Evolutionary conservation across 2,113 vertebrate genomes (phyloP).

Genomic region (Sigmodon hispidus): DNA sequence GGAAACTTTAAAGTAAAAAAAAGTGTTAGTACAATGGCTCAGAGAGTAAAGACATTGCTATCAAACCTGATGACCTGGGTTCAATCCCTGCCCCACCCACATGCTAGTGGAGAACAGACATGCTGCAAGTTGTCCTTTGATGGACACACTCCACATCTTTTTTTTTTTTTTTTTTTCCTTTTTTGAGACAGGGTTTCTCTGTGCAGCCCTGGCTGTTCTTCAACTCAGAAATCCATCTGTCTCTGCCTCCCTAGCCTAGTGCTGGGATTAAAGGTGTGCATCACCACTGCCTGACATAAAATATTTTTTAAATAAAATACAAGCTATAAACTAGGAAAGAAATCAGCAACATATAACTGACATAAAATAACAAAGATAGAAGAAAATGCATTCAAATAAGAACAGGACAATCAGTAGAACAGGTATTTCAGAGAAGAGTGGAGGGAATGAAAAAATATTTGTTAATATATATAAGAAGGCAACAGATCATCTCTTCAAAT

Average conservation of each 20-base stretch:
- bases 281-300: background rate
- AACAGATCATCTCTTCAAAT: background rate
- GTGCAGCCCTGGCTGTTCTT: background rate
- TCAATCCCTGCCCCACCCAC: background rate
- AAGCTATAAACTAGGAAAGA: background rate
- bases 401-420: background rate
- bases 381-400: background rate
- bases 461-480: background rate
- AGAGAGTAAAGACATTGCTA: background rate
- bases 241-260: background rate
- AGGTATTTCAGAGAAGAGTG: background rate
- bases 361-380: slow-evolving; percentile 11
- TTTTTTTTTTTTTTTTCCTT: background rate
- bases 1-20: slow-evolving; percentile 9
- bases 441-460: background rate
- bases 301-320: background rate
- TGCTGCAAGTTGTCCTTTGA: background rate
- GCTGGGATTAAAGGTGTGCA: background rate
- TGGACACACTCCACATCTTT: too few species aligned
- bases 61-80: background rate
- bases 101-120: background rate
- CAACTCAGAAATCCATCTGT: background rate
- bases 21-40: background rate
- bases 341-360: background rate
- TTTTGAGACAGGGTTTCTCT: background rate